A percentile compares a stretch with the other conserved stretches of the same genome.
phyloP scores from a whole-genome alignment of 2,888 invertebrate genomes.

The Hemaris fuciformis region DNA sequence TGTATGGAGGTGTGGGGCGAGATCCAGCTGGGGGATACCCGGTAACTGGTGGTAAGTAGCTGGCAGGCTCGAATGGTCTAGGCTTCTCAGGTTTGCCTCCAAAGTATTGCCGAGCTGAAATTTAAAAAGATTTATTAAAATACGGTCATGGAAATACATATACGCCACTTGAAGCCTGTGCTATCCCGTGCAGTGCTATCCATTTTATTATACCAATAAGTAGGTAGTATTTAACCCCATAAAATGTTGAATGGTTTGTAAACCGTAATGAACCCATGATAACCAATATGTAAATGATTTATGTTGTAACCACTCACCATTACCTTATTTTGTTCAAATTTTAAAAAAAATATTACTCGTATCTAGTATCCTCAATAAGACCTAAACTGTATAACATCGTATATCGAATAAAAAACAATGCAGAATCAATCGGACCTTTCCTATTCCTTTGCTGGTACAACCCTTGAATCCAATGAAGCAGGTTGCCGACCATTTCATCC shows the following conservation, averaged over 20 bases:
- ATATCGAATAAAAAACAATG: not conserved
- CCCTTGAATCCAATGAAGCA: slow-evolving; percentile 88
- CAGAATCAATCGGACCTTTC: slow-evolving; percentile 63
- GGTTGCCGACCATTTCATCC: slow-evolving; percentile 88
- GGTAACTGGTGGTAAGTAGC: slow-evolving; percentile 60
- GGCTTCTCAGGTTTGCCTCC: slow-evolving; percentile 85
- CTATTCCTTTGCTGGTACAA: slow-evolving; percentile 83
- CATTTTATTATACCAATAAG: not conserved
- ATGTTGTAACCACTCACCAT: not conserved
- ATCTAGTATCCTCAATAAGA: not conserved
- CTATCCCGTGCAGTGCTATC: slow-evolving; percentile 8
- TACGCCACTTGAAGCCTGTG: not conserved
- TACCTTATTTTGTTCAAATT: not conserved
- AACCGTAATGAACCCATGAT: not conserved
- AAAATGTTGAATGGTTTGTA: not conserved
- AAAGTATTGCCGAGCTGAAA: slow-evolving; percentile 86
- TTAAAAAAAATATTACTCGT: not conserved
- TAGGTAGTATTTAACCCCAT: not conserved
- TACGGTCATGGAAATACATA: not conserved
- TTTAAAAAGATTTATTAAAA: slow-evolving; percentile 19
- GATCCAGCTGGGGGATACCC: slow-evolving; percentile 68
- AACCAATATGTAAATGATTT: not conserved
- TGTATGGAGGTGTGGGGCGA: slow-evolving; percentile 67
- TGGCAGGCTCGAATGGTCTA: slow-evolving; percentile 84
- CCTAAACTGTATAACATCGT: not conserved